Evolutionary conservation across 2,797 vertebrate species (phyloP).

Genomic region (Paratrypauchen microcephalus): DNA sequence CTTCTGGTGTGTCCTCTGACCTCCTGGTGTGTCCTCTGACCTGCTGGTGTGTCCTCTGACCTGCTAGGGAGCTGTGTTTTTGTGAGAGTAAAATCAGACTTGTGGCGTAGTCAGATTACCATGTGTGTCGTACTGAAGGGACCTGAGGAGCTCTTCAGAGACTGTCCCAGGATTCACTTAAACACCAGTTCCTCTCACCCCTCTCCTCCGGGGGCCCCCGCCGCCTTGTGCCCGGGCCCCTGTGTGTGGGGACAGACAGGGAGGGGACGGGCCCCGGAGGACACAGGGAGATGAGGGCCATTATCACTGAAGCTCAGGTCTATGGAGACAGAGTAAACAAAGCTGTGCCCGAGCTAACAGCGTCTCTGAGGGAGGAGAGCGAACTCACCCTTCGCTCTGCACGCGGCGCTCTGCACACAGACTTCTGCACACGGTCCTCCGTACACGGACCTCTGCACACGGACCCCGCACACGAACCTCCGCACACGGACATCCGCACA

Average conservation of each 20-base stretch:
- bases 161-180: neutral
- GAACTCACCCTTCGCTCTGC: no score
- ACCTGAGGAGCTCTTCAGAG: neutral
- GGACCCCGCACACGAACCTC: no score
- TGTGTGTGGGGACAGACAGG: neutral
- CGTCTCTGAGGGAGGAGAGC: neutral
- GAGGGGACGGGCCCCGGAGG: neutral
- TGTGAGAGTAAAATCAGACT: neutral
- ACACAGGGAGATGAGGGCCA: neutral
- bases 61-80: no score
- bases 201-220: no score
- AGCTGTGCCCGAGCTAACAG: neutral
- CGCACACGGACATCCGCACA: no score
- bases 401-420: no score
- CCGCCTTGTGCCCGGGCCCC: neutral
- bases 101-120: neutral
- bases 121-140: neutral
- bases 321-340: neutral
- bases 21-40: no score
- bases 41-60: no score
- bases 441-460: no score
- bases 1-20: no score
- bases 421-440: no score
- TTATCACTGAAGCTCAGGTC: neutral
- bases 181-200: neutral